A percentile compares a stretch with the other conserved stretches of the same genome.
phyloP scores from a whole-genome alignment of 1,140 invertebrate genomes.

The Heliconius hermathena region DNA sequence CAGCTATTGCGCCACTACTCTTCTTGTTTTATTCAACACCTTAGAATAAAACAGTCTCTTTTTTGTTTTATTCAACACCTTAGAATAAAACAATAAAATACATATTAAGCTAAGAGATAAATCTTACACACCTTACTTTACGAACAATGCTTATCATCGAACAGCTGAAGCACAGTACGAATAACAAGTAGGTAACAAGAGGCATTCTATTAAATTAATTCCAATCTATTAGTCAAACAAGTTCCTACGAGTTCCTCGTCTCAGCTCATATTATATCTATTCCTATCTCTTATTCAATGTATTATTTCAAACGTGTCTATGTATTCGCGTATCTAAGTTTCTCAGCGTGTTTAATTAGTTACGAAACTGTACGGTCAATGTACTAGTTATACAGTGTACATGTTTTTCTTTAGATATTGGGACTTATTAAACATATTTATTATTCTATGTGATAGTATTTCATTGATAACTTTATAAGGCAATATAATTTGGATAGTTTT shows the following conservation, averaged over 20 bases:
- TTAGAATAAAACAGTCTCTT: background rate
- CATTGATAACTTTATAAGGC: background rate
- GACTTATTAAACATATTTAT: background rate
- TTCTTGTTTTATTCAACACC: too few relatives aligned
- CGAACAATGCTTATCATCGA: background rate
- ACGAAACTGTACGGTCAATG: slow-evolving; percentile 32
- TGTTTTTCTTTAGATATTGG: background rate
- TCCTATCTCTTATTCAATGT: slow-evolving; percentile 33
- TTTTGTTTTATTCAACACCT: too few relatives aligned
- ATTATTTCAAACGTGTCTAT: slow-evolving; percentile 21
- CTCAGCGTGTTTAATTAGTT: slow-evolving; percentile 32
- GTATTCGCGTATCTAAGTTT: slow-evolving; percentile 38
- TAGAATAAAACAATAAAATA: background rate
- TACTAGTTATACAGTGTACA: background rate
- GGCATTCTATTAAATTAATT: slow-evolving; percentile 39
- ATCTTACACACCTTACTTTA: background rate
- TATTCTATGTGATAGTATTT: background rate
- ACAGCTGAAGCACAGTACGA: background rate
- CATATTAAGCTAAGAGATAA: background rate
- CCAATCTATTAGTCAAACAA: slow-evolving; percentile 49
- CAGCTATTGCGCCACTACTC: too few relatives aligned
- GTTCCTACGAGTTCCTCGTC: slow-evolving; percentile 32
- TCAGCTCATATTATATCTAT: slow-evolving; percentile 14
- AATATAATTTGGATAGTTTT: background rate
- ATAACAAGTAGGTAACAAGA: slow-evolving; percentile 11